Base-by-base conservation (phyloP, 2,113 vertebrate species). In the Gambusia holbrooki region DNA sequence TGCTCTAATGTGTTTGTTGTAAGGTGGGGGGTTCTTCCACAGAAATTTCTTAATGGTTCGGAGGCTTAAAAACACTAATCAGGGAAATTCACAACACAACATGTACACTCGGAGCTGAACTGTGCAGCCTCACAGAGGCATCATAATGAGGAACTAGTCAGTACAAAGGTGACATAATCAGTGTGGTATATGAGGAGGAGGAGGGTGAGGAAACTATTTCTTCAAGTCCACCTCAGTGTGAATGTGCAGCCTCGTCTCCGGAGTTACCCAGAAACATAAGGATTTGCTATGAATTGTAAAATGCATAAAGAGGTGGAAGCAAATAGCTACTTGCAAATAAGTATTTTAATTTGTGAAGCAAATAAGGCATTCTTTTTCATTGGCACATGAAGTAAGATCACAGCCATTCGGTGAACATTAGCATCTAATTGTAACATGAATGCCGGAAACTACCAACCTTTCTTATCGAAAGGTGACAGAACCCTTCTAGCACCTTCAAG, bases 31-130 rank as follows among this genome's bases (percentile, higher is more conserved):
- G 33, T 10, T 30, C 12, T 54, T 69, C 13, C 7, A 30, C 37
- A 22, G 63, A 75, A 29, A 66, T 7, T 65, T 74, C 3, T 33
- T 51, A 29, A 14, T 28, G 15, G 33, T 62, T 37, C 66, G 45
- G 9, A 32, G 67, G 60, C 8, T 62, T 65, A 67, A 60, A 40
- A 78, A 48, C 3, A 51, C 33, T 61, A 42, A 45, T 45, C 27
- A 69, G 15, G 40, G n/a, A 29, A 73, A 27, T n/a, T 64, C 70
- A 40, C 62, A 76, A 45, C 27, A 73, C 27, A 19, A 45, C 35
- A n/a, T 67, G 60, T 68, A 14, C 66, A 70, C 54, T 76, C 69
- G 25, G 69, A 84, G 70, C 25, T 37, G 42, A 32, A 42, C 11
- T 73, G 27, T 61, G 22, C 7, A 45, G 66, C 37, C 51, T 62